Base-by-base conservation (phyloP, 2,888 invertebrate species). In the Pristionchus entomophagus region DNA sequence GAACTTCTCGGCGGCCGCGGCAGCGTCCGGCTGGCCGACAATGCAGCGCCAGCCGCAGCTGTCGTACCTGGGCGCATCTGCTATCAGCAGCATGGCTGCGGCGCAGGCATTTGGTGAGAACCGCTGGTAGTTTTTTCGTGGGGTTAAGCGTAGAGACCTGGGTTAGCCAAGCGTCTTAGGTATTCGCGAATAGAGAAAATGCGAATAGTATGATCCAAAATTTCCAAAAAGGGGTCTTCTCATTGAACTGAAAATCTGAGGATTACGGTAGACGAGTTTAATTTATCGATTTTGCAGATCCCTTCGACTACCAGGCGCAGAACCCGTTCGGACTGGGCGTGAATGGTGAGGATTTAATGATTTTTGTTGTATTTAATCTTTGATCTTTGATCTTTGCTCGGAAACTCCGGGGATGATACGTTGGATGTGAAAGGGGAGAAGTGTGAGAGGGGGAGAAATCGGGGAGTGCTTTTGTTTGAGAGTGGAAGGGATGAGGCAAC, bases 281-380 rank as follows among this genome's bases (percentile, higher is more conserved):
- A n/a, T 35, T 10, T 29, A 81, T 53, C 41, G 26, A 32, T n/a
- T n/a, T 82, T 82, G 35, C 82, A 82, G 82, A 82, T 38, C 82
- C 82, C 56, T 82, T 82, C 82, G 56, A 82, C 82, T 29, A 59
- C 59, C 22, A 56, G 8, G 82, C 82, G 59, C 56, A 22, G 38
- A 29, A 26, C 56, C n/a, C n/a, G n/a, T n/a, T n/a, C n/a, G n/a
- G n/a, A n/a, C 59, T 82, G 56, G 82, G 59, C 59, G 35, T 38
- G 35, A 56, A 41, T 29, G 82, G 82, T 82, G 14, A 12, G 59
- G 26, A 41, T 82, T 82, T 82, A 49, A 29, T 12, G 45, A 17
- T 82, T 59, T 19, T 41, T 45, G 29, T n/a, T n/a, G n/a, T n/a
- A n/a, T n/a, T n/a, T n/a, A n/a, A n/a, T n/a, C n/a, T n/a, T n/a